Base-by-base conservation (phyloP, 2,797 vertebrate genomes). In the Macroramphosus scolopax region DNA sequence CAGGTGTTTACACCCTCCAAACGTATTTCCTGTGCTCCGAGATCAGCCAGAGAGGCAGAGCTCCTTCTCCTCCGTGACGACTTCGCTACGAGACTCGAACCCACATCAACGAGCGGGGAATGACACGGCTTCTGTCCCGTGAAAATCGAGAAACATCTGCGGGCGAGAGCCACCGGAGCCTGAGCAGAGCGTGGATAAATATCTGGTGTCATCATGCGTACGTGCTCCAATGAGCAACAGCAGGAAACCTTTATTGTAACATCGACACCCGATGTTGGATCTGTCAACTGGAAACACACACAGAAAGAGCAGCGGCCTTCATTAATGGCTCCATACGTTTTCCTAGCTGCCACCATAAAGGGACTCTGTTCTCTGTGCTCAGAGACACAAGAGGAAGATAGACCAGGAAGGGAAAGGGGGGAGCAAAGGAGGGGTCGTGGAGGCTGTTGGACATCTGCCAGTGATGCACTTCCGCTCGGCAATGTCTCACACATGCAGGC, bases 1-100 rank as follows among this genome's bases (percentile, higher is more conserved):
- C 89, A 91, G 89, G 89, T 91, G 89, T 82, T 82, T 84, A 77
- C 70, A 70, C 66, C 79, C 78, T 62, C 56, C 50, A 71, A 86
- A 88, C 82, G 74, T 80, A 85, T 81, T 90, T 89, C 88, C 88
- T 90, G 87, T 83, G 69, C 65, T 62, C 48, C 17, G 39, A 51
- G 49, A 76, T 60, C 51, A 52, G 44, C 46, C 54, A 74, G 33
- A 82, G 17, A 69, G 63, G 37, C 43, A 51, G 16, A 16, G 5
- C 33, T 63, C 31, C 51, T 64, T 49, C 34, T 22, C 20, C 20
- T 22, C 20, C 3, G 55, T 38, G 35, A 63, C 68, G 77, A 62
- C 54, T 69, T 68, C 37, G 60, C 54, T 40, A 28, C 46, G 35
- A 59, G 40, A 53, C 42, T 30, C 51, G n/a, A 41, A 31, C 20